These are phyloP conservation scores for Andricus grossulariae DNA, from an alignment of 1,140 invertebrate genomes.

Conservation along the genomic window DNA sequence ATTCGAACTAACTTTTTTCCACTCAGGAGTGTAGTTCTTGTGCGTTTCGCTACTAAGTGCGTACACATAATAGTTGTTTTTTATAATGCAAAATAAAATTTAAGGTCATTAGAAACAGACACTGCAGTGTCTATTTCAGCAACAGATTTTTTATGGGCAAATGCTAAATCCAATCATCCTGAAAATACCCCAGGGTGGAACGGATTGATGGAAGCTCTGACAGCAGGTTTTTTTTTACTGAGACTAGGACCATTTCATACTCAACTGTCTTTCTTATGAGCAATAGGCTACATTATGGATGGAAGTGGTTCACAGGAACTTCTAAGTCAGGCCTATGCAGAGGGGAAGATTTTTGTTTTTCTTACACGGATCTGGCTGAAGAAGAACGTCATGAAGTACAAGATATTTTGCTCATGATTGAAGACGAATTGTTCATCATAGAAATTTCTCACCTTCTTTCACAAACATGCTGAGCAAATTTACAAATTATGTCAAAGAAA, in stretches of 20 bases:
- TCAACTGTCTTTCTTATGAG: constrained; percentile 68
- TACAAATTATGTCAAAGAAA: not conserved
- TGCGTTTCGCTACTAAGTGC: too few species aligned
- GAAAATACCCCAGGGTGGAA: not conserved
- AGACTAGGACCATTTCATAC: constrained; percentile 63
- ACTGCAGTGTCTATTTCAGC: not conserved
- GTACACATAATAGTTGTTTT: too few species aligned
- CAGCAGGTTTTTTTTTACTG: constrained; percentile 36
- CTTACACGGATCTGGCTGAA: constrained; percentile 3
- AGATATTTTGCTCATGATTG: too few species aligned
- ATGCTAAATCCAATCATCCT: not conserved
- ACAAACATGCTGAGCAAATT: not conserved
- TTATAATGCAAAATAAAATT: too few species aligned
- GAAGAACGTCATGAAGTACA: constrained; percentile 14
- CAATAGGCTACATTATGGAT: constrained; percentile 65
- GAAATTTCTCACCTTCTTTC: not conserved
- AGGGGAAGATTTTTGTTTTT: constrained; percentile 34
- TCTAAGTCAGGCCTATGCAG: constrained; percentile 56
- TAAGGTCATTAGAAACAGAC: too few species aligned
- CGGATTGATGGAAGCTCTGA: not conserved
- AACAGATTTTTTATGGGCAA: not conserved
- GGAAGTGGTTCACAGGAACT: constrained; percentile 67
- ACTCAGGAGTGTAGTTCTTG: too few species aligned
- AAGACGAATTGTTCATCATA: constrained; percentile 10
- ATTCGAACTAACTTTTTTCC: too few species aligned